Conservation (phyloP, 2,113 vertebrate genomes). For the Crotalus tigris region DNA sequence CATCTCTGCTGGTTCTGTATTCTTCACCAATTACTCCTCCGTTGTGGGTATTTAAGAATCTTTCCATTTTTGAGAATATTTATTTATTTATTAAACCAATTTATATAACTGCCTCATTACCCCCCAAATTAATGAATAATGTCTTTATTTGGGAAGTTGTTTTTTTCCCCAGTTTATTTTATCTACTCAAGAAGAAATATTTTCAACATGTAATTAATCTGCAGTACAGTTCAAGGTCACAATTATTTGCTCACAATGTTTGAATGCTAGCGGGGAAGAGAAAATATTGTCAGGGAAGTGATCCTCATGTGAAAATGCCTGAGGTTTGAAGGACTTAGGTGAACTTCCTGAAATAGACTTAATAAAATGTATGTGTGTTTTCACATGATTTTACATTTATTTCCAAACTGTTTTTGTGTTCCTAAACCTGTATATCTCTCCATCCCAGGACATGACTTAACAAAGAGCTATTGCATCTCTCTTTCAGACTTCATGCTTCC, state of each 20-base stretch:
- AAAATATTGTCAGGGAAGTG: conserved; percentile 35
- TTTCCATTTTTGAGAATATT: neutral
- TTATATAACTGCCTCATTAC: neutral
- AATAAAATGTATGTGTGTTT: neutral
- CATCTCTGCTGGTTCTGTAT: neutral
- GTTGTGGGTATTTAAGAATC: neutral
- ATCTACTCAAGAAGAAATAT: conserved; percentile 29
- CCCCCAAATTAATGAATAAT: conserved; percentile 51
- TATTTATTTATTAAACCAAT: neutral
- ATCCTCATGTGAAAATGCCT: conserved; percentile 13
- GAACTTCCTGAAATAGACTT: conserved; percentile 52
- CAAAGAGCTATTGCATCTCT: conserved; percentile 9
- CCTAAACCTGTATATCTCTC: conserved; percentile 23
- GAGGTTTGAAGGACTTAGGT: conserved; percentile 42
- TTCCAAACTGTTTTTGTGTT: neutral
- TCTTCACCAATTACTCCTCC: neutral
- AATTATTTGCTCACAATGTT: conserved; percentile 60
- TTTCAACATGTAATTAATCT: conserved; percentile 49
- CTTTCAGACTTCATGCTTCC: neutral
- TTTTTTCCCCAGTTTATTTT: neutral
- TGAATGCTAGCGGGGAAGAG: conserved; percentile 14
- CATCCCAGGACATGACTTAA: neutral
- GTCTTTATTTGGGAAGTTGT: conserved; percentile 16
- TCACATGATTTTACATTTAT: neutral
- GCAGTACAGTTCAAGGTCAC: conserved; percentile 43